Evolutionary conservation across 2,888 invertebrate species (phyloP).

Genomic region (Acleris sparsana): DNA sequence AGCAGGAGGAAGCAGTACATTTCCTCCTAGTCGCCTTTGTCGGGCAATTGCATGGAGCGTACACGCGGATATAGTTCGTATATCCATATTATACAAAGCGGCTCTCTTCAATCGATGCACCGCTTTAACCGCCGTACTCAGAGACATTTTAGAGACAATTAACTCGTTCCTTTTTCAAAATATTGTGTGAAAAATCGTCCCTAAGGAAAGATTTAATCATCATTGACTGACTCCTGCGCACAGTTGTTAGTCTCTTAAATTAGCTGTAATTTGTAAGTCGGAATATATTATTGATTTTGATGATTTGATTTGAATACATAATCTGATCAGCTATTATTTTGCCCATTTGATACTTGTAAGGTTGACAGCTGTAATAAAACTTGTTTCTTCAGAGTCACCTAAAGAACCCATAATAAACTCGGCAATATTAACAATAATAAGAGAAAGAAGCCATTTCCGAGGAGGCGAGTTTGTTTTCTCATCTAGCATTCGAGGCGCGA

Average conservation of each 20-base stretch:
- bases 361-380: too few species aligned
- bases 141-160: too few species aligned
- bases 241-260: too few species aligned
- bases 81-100: background rate
- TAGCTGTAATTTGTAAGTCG: too few species aligned
- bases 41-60: slow-evolving; percentile 51
- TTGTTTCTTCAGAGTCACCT: background rate
- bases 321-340: too few species aligned
- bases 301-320: too few species aligned
- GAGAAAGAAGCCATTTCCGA: slow-evolving; percentile 18
- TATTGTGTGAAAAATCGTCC: too few species aligned
- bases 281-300: too few species aligned
- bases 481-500: slow-evolving; percentile 79
- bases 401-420: slow-evolving; percentile 2
- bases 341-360: too few species aligned
- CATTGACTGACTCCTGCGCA: too few species aligned
- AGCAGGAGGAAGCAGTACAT: slow-evolving; percentile 53
- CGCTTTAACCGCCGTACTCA: background rate
- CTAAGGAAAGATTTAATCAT: too few species aligned
- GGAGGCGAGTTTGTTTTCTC: slow-evolving; percentile 59
- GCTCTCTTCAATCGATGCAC: slow-evolving; percentile 13
- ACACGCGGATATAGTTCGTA: slow-evolving; percentile 19
- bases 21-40: slow-evolving; percentile 56
- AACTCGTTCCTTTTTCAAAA: too few species aligned
- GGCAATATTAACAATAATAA: slow-evolving; percentile 29